Percentiles rank a stretch among this genome's conserved stretches.
Evolutionary conservation across 2,113 vertebrate genomes (phyloP).

Genomic region (Pluvianellus socialis): DNA sequence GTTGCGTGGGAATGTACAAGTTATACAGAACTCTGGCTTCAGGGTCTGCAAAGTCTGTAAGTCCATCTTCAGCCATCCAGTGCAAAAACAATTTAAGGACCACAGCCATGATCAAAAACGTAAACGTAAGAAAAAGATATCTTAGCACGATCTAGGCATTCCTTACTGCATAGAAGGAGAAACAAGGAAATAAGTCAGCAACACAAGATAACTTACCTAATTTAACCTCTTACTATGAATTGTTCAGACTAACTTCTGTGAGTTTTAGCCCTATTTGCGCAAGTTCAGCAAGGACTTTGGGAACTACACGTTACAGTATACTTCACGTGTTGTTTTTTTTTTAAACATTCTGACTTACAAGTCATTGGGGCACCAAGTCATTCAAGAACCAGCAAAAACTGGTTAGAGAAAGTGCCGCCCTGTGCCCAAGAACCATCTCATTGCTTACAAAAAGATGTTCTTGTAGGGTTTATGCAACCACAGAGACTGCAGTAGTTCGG

Average conservation of each 20-base stretch:
- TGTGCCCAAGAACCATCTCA: background rate
- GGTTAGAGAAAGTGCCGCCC: background rate
- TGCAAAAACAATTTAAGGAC: background rate
- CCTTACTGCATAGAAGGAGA: background rate
- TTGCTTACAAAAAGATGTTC: background rate
- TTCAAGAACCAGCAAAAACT: background rate
- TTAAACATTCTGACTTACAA: background rate
- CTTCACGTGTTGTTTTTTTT: background rate
- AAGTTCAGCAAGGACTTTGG: background rate
- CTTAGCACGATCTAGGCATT: background rate
- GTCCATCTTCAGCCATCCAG: background rate
- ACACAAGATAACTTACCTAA: background rate
- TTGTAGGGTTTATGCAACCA: background rate
- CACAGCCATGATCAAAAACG: accelerated
- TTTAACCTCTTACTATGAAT: background rate
- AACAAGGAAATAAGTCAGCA: background rate
- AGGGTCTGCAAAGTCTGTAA: background rate
- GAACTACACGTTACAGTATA: background rate
- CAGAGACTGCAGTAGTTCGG: background rate
- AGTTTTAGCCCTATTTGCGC: background rate
- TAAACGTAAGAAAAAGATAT: background rate
- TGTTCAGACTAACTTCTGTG: background rate
- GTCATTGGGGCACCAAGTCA: background rate
- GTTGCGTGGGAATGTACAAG: background rate
- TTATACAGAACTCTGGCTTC: background rate